Evolutionary conservation across 2,888 invertebrate genomes (phyloP).

Genomic region (Cosmia pyralina): DNA sequence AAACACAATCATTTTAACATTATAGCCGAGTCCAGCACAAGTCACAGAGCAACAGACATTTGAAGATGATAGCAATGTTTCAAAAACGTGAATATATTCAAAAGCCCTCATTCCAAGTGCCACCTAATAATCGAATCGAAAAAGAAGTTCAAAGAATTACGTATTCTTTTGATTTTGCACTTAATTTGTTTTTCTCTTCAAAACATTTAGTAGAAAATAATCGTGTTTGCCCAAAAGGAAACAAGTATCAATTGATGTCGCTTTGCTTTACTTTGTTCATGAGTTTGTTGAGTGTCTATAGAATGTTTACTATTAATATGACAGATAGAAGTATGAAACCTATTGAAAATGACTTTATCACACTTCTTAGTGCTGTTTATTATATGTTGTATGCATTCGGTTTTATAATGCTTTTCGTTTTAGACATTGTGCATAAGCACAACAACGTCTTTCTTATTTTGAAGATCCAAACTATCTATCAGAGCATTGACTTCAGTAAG

Average conservation of each 20-base stretch:
- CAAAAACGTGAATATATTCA: not conserved
- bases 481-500: slow-evolving; percentile 15
- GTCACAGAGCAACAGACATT: not conserved
- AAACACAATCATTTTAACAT: no score
- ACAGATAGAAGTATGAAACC: not conserved
- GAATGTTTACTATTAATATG: not conserved
- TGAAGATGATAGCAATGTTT: not conserved
- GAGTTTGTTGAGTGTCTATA: not conserved
- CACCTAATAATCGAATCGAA: not conserved
- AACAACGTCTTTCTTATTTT: slow-evolving; percentile 32
- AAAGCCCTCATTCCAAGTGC: not conserved
- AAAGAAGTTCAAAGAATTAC: slow-evolving; percentile 1
- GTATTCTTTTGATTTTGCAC: not conserved
- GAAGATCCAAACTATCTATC: slow-evolving; percentile 40
- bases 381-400: not conserved
- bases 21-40: no score
- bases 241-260: slow-evolving; percentile 4
- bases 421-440: slow-evolving; percentile 13
- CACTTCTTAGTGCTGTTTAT: no score
- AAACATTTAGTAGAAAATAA: slow-evolving; percentile 3
- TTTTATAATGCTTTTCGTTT: slow-evolving; percentile 12
- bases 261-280: not conserved
- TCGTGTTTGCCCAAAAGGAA: slow-evolving; percentile 3
- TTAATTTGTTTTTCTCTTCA: slow-evolving; percentile 2
- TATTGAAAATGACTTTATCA: not conserved